Base-by-base conservation (phyloP, 2,888 invertebrate genomes). In the Synergus gifuensis region DNA sequence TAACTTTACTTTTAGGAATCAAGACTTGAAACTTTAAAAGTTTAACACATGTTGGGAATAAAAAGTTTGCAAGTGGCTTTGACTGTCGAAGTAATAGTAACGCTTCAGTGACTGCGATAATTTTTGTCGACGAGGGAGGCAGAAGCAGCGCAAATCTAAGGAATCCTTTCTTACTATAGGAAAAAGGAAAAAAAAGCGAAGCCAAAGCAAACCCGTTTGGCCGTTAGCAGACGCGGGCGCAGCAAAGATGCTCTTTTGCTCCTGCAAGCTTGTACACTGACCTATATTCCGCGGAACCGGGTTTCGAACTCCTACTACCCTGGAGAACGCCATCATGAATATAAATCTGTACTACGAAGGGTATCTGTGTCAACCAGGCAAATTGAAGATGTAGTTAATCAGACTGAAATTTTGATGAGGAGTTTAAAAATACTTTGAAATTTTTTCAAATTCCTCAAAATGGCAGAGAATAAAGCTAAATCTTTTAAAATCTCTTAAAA, bases 201-300 rank as follows among this genome's bases (percentile, higher is more conserved):
- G 83, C 66, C 83, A 82, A 86, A 85, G 88, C 87, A 91, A 91
- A 91, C 92, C 87, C 89, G 91, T 91, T 91, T 90, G 89, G 89
- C 89, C 89, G 88, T 90, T 90, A 90, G 89, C 86, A 86, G 86
- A 84, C 84, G 84, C n/a, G 80, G 79, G 40, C 80, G 78, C 79
- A 79, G 82, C 81, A 81, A 81, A 83, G 79, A 82, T 85, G 87
- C 88, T 89, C 88, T 88, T 89, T 89, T 90, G 88, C 91, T 90
- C 88, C 89, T 89, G 89, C 88, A 86, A 88, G 86, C 89, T 91
- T 91, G 88, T 88, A 90, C 88, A 91, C 91, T 91, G 91, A 91
- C 91, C 91, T 91, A 91, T 91, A 91, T 91, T 91, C 88, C 85
- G 83, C 86, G 86, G 88, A 90, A 91, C 89, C 90, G 89, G 91